Evolutionary conservation across 2,888 invertebrate genomes (phyloP).

Genomic region (Ischnus inquisitorius): DNA sequence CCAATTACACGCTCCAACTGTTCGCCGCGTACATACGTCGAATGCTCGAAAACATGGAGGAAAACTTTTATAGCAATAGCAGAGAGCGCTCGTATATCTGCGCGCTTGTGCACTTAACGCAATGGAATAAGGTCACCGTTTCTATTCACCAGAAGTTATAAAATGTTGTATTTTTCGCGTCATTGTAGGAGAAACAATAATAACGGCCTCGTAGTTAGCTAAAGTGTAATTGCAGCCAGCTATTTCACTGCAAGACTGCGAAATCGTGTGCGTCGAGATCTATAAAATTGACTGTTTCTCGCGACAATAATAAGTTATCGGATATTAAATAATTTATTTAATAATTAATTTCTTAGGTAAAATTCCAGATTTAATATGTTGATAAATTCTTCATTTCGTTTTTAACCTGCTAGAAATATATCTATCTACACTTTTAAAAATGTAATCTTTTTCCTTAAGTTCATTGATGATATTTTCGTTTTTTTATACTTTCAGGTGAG

Average conservation of each 20-base stretch:
- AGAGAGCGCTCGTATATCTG: background rate
- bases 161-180: background rate
- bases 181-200: background rate
- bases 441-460: background rate
- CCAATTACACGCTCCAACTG: constrained; percentile 65
- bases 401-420: background rate
- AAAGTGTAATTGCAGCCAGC: background rate
- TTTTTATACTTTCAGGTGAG: constrained; percentile 61
- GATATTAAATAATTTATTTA: too few relatives aligned
- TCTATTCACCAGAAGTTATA: background rate
- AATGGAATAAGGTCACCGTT: background rate
- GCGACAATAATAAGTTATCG: background rate
- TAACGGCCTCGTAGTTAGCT: background rate
- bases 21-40: constrained; percentile 48
- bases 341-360: too few relatives aligned
- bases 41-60: constrained; percentile 25
- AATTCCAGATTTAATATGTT: background rate
- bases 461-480: constrained; percentile 3
- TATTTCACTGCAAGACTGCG: background rate
- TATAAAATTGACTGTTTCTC: background rate
- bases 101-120: background rate
- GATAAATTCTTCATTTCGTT: background rate
- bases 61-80: constrained; percentile 42
- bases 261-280: background rate
- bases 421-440: background rate